Percentiles rank a stretch among this genome's conserved stretches.
These are phyloP conservation scores for Scortum barcoo DNA, from an alignment of 2,113 vertebrate species.

Conservation along the genomic window DNA sequence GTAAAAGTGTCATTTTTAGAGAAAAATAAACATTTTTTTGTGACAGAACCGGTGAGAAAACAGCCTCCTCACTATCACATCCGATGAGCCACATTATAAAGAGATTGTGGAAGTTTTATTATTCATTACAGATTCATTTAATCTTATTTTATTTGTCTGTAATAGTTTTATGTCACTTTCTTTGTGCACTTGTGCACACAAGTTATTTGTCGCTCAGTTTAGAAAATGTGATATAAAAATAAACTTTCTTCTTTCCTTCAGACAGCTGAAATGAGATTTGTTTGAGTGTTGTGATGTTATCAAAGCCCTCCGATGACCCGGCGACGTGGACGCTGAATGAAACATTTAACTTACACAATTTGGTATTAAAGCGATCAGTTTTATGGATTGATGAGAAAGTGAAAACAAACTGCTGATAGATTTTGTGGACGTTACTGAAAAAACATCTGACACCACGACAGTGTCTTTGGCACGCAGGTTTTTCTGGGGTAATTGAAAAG, in stretches of 20 bases:
- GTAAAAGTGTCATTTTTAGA: background rate
- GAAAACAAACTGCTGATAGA: background rate
- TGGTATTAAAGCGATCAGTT: background rate
- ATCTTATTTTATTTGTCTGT: background rate
- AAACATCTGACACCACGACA: constrained; percentile 49
- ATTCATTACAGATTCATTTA: background rate
- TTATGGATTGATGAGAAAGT: background rate
- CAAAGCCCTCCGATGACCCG: background rate
- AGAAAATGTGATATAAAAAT: background rate
- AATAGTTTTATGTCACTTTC: background rate
- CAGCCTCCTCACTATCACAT: background rate
- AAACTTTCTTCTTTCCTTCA: background rate
- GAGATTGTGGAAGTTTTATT: background rate
- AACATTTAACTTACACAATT: background rate
- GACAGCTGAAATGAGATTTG: background rate
- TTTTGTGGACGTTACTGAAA: background rate
- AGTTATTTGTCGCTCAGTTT: background rate
- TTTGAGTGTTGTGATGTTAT: background rate
- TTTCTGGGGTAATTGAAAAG: constrained; percentile 39
- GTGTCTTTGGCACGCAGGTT: constrained; percentile 79
- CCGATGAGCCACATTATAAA: background rate
- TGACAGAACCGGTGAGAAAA: too few species aligned
- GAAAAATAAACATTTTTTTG: background rate
- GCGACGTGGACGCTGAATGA: background rate
- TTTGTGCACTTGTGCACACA: background rate